Evolutionary conservation across 2,888 invertebrate genomes (phyloP), one percentile per base, ranked within the genome.

Genomic region (Muscina levida): DNA sequence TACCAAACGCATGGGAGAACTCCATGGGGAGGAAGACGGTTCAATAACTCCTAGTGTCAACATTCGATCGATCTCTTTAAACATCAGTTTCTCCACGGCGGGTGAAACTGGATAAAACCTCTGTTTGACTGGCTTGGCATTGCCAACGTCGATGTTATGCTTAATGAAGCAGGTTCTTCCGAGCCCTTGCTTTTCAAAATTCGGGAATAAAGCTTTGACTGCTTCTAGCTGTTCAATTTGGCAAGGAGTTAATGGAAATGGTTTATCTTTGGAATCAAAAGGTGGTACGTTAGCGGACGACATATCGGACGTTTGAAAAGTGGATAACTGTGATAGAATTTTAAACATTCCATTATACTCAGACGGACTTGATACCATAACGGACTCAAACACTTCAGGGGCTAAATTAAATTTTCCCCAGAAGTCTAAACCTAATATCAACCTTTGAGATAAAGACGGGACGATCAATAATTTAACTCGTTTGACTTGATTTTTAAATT

Each of bases 61-160:
- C 76, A 76, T 76, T 1, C 53, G 37, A 22, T 76, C 70, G 0
- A 70, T 48, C 53, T 70, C 76, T 8, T 73, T 17, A 44, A 68
- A 77, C 37, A 84, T 56, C 4, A 78, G 17, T 19, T 65, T 65
- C 26, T 83, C 83, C 10, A 79, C 77, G 0, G 65, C 79, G 1
- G 81, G 79, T 1, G 77, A 82, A 1, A 75, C 72, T n/a, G 82
- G 82, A 17, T 78, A 83, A 15, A 71, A 79, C 2, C 82, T 44
- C 56, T 82, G 77, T 71, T 83, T 83, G 1, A 83, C 56, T 0
- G 82, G 81, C 24, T 77, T 56, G 0, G 79, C 62, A 4, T 66
- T 56, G 0, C 71, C 76, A 31, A 77, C 48, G 11, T 77, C 79
- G 6, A 84, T 83, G 1, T 39, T n/a, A 56, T 83, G 83, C 46